Base-by-base conservation (phyloP, 2,888 invertebrate genomes). In the Halictus ligatus region DNA sequence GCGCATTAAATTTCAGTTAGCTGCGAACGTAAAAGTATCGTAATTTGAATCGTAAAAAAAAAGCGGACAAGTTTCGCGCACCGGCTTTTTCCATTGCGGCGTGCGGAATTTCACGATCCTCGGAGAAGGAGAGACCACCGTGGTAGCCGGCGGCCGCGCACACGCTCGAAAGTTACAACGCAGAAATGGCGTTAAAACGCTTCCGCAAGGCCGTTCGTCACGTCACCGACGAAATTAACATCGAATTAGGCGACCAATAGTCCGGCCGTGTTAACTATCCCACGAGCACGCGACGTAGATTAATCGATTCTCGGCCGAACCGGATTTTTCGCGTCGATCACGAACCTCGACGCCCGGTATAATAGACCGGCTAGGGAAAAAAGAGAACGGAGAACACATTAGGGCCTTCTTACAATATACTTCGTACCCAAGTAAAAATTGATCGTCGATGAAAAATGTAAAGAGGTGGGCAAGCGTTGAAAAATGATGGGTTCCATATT, bases 1-100 rank as follows among this genome's bases (percentile, higher is more conserved):
- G 89, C 84, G 81, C 90, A 90, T 94, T 94, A 92, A 93, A 83
- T 93, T 94, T 94, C 93, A 93, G 93, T 94, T 93, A 93, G 92
- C 89, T 79, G 88, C 84, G 91, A 91, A 90, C 91, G 91, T 92
- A 93, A 93, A 92, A 92, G 89, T 92, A 93, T 93, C 92, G 91
- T 92, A 93, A 94, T 93, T 93, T 92, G 91, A 92, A 93, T 93
- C 92, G 91, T 92, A 92, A 92, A 92, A 88, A 29, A 35, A 77
- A 75, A 43, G 58, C 88, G 87, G 83, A 73, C 85, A 88, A 64
- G 88, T 89, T 92, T 90, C 84, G 87, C 87, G 83, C 81, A 74
- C 72, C 80, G 76, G 6, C 58, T 60, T 54, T 46, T 79, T 79
- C 67, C 81, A 80, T 89, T 90, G 89, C 87, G 89, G 90, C 89